Base-by-base conservation (phyloP, 1,140 invertebrate genomes). In the Drosophila setifemur region DNA sequence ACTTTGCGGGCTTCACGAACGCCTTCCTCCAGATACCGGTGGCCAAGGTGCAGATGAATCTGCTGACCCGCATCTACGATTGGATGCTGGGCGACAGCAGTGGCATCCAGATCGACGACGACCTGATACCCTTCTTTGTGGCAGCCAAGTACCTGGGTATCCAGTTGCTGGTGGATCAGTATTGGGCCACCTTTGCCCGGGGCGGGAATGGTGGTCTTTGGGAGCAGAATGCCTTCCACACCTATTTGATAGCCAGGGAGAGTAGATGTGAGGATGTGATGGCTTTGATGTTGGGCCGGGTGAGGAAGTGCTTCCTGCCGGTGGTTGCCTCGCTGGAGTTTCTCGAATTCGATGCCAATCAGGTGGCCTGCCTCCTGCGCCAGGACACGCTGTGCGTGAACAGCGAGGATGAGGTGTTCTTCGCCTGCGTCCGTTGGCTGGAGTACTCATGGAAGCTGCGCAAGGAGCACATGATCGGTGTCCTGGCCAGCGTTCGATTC, bases 331-430 rank as follows among this genome's bases (percentile, higher is more conserved):
- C 68, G 0, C 0, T 1, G 2, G 61, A 78, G 31, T 78, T 54
- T 6, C 11, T 69, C 2, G 6, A 42, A 1, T n/a, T 72, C 4
- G 4, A 44, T 3, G 26, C 5, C 12, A 37, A 39, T 0, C 61
- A 77, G 37, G 16, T 78, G 18, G 4, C 11, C 9, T 42, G 2
- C 3, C 0, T 64, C 3, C 40, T 78, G 0, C 16, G 9, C 0
- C 8, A 26, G 19, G 50, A 77, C 5, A 68, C 9, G 3, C 19
- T 78, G 1, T 45, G 52, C 5, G 68, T 73, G 1, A 78, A 77
- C 16, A 49, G 35, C 16, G 75, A 78, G 40, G 75, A 78, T n/a
- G 75, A 78, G 37, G 11, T 77, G 0, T 77, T 78, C 54, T 78
- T 69, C 48, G 12, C 31, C 21, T 28, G 21, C 2, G 1, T 76